These are phyloP conservation scores for Cybosia mesomella DNA, from an alignment of 2,888 invertebrate genomes.

Conservation along the genomic window DNA sequence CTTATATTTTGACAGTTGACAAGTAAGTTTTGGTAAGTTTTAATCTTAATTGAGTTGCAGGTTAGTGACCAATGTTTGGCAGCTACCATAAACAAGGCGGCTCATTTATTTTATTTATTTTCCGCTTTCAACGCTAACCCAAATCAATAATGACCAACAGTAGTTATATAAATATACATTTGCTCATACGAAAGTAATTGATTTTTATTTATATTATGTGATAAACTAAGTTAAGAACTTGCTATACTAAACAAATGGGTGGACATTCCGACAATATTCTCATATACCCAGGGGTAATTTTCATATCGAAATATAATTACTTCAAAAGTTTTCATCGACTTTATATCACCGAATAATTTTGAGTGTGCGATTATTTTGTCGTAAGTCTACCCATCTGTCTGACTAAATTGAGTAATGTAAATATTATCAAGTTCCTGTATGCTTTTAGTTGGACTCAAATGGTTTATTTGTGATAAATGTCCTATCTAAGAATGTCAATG, in stretches of 20 bases:
- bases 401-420: slow-evolving; percentile 44
- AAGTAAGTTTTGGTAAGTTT: background rate
- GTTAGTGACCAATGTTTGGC: background rate
- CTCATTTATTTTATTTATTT: slow-evolving; percentile 8
- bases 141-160: slow-evolving; percentile 76
- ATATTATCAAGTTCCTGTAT: slow-evolving; percentile 63
- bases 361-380: slow-evolving; percentile 23
- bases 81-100: slow-evolving; percentile 16
- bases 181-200: slow-evolving; percentile 81
- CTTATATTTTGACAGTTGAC: background rate
- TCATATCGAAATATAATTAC: background rate
- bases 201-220: slow-evolving; percentile 77
- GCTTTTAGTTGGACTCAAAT: slow-evolving; percentile 54
- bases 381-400: slow-evolving; percentile 30
- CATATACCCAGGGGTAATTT: background rate
- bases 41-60: background rate
- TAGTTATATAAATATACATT: slow-evolving; percentile 75
- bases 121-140: slow-evolving; percentile 47
- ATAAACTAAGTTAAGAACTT: slow-evolving; percentile 61
- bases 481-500: slow-evolving; percentile 68
- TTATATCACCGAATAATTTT: background rate
- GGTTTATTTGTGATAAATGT: slow-evolving; percentile 58
- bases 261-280: slow-evolving; percentile 12
- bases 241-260: background rate
- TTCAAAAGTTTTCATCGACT: background rate